Evolutionary conservation across 1,140 invertebrate genomes (phyloP), one percentile per base, ranked within the genome.

Genomic region (Drosophila parvula): DNA sequence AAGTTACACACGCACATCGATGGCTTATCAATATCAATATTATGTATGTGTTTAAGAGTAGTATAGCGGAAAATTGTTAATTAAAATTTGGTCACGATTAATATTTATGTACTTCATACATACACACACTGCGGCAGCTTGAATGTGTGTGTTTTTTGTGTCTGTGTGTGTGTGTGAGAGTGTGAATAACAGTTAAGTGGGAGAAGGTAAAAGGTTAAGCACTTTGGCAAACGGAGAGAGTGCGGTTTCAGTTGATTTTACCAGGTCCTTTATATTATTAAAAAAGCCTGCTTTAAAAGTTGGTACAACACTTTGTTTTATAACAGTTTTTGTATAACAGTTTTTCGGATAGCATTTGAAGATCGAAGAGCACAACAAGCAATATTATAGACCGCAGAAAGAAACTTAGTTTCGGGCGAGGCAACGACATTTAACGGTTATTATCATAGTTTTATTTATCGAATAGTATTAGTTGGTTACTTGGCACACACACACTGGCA

Each of bases 391-490:
- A 44, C 5, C n/a, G n/a, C 12, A 40, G 18, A 12, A 27, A 4
- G 34, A 5, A 57, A 22, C 14, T 69, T 32, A 28, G 43, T 58
- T 58, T 71, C 27, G 5, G 10, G 69, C 70, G 69, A 59, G 27
- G 22, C 53, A 47, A 81, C 71, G 71, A 81, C 73, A 81, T 73
- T 53, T 28, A 80, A 71, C 60, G 64, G 55, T 43, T 70, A 60
- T 73, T 50, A 30, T 30, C n/a, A 47, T 48, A 47, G 18, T 36
- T 40, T 43, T 30, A 11, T 22, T 22, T 22, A 22, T 22, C 22
- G 22, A 22, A 55, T 64, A 43, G 28, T 30, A 44, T 41, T 55
- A 44, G 41, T 44, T 51, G 36, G 41, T 44, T 45, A 63, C 34
- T 38, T 56, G 18, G 40, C 40, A 64, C 43, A 11, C 41, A 63